These are phyloP conservation scores for Carassius carassius DNA, from an alignment of 2,113 vertebrate species.

Conservation along the genomic window DNA sequence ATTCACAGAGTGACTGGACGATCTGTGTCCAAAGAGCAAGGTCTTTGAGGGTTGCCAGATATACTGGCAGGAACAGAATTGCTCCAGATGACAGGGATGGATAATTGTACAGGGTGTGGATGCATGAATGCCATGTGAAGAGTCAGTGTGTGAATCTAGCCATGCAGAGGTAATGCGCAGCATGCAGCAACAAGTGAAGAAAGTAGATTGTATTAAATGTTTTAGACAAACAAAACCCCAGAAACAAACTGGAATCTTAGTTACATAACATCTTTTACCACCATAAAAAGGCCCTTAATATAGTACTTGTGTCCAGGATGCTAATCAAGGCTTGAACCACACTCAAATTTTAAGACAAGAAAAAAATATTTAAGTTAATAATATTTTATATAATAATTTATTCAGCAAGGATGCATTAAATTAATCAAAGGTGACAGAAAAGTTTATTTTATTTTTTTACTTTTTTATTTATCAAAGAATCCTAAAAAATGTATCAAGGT, in stretches of 20 bases:
- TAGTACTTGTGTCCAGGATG: background rate
- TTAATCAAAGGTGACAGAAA: background rate
- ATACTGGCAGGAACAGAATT: slow-evolving; percentile 21
- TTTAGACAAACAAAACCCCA: slow-evolving; percentile 43
- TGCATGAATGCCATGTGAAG: background rate
- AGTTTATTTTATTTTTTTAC: background rate
- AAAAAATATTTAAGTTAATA: background rate
- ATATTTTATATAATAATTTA: background rate
- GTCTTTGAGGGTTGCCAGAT: slow-evolving; percentile 22
- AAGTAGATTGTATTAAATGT: slow-evolving; percentile 51
- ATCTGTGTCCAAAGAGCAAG: background rate
- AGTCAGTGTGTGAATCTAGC: slow-evolving; percentile 31
- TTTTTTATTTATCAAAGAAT: background rate
- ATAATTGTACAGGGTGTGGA: background rate
- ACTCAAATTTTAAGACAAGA: background rate
- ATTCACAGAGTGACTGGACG: background rate
- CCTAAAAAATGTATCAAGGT: too few species aligned
- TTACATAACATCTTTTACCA: slow-evolving; percentile 67
- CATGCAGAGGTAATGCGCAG: slow-evolving; percentile 40
- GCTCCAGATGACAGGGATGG: slow-evolving; percentile 13
- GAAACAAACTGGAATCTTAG: slow-evolving; percentile 65
- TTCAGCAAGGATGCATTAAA: background rate
- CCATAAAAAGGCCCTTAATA: slow-evolving; percentile 54
- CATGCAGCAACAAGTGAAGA: slow-evolving; percentile 54
- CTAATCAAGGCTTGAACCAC: background rate